Evolutionary conservation across 2,797 vertebrate genomes (phyloP).

Genomic region (Lateolabrax maculatus): DNA sequence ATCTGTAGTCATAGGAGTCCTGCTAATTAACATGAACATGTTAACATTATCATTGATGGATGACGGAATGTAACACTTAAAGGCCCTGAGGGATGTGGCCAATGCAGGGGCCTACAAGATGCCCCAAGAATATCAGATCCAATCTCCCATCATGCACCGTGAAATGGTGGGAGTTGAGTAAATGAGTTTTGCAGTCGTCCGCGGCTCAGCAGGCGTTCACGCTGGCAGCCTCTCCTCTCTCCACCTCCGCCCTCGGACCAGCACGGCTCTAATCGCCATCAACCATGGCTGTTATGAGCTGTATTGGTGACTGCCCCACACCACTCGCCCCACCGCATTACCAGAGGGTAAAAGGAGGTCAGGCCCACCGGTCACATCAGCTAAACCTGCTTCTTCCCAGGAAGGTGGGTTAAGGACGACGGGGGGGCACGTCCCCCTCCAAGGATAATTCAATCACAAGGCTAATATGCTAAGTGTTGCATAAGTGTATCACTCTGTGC

Average conservation of each 20-base stretch:
- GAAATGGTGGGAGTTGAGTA: constrained; percentile 69
- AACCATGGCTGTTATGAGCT: constrained; percentile 58
- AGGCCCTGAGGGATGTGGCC: constrained; percentile 1
- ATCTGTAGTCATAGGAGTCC: neutral
- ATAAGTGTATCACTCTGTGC: constrained; percentile 77
- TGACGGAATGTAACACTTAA: constrained; percentile 6
- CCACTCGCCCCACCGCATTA: constrained; percentile 39
- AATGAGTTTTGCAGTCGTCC: constrained; percentile 67
- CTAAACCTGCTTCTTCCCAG: constrained; percentile 53
- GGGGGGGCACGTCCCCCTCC: constrained; percentile 48
- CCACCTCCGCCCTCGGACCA: constrained; percentile 68
- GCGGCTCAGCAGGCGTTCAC: constrained; percentile 59
- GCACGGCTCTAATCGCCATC: constrained; percentile 69
- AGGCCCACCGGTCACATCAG: constrained; percentile 54
- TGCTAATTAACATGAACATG: neutral
- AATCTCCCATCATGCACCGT: constrained; percentile 73
- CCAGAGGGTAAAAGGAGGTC: constrained; percentile 62
- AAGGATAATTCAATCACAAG: constrained; percentile 79
- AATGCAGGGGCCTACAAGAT: constrained; percentile 38
- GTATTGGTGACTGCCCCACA: constrained; percentile 57
- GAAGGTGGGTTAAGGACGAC: constrained; percentile 17
- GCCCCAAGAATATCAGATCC: constrained; percentile 52
- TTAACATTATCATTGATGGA: neutral
- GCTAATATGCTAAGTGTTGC: constrained; percentile 84
- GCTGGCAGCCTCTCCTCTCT: constrained; percentile 56